Percentiles rank a stretch among this genome's conserved stretches.
phyloP scores from a whole-genome alignment of 2,888 invertebrate species.

The Acrobeloides nanus region DNA sequence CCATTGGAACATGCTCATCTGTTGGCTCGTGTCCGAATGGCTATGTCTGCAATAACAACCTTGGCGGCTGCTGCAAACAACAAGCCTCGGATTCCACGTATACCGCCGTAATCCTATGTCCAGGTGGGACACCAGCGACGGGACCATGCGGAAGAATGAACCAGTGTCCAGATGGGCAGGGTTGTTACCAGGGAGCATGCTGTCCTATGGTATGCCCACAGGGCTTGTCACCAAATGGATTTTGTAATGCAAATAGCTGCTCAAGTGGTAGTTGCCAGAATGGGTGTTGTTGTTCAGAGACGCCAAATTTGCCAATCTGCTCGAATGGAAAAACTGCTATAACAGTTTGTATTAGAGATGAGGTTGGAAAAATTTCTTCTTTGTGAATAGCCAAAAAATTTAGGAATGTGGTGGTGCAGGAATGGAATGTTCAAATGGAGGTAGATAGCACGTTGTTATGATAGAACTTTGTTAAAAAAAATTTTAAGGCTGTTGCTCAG shows the following conservation, averaged over 20 bases:
- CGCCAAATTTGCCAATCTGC: conserved; percentile 33
- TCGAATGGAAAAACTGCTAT: conserved; percentile 34
- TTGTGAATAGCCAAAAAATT: conserved; percentile 2
- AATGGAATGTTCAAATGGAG: conserved; percentile 49
- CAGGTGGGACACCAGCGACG: background rate
- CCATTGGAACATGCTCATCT: conserved; percentile 6
- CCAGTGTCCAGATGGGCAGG: conserved; percentile 5
- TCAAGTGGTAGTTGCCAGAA: conserved; percentile 27
- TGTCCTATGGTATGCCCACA: conserved; percentile 44
- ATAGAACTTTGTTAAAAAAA: background rate
- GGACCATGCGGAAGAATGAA: conserved; percentile 6
- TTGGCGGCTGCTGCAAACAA: conserved; percentile 11
- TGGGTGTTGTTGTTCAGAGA: conserved; percentile 36
- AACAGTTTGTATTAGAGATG: conserved; percentile 11
- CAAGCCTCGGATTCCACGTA: conserved; percentile 4
- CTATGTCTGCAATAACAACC: conserved; percentile 6
- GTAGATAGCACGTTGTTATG: conserved; percentile 47
- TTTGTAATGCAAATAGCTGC: conserved; percentile 15
- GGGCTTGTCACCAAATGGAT: conserved; percentile 21
- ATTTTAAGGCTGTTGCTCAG: conserved; percentile 7
- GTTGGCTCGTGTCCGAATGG: conserved; percentile 3
- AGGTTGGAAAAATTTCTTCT: conserved; percentile 3
- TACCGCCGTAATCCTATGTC: conserved; percentile 11
- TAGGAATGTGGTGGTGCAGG: conserved; percentile 40
- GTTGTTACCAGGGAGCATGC: conserved; percentile 44